Conservation (phyloP, 1,140 invertebrate species). For the Dryas iulia region DNA sequence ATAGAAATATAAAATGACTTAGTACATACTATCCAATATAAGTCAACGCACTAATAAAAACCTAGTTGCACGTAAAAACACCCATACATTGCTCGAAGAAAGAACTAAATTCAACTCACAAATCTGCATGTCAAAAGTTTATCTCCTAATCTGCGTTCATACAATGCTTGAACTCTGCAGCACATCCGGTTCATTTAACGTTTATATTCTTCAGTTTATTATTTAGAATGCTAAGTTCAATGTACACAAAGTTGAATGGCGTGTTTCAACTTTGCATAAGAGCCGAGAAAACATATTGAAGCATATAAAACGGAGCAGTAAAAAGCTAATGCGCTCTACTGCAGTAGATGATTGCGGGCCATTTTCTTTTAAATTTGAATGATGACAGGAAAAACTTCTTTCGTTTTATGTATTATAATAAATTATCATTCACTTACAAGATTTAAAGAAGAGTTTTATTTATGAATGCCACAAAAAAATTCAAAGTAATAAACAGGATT, state of each 20-base stretch:
- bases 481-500: no score
- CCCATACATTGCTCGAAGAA: background rate
- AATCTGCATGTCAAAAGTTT: slow-evolving; percentile 12
- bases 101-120: background rate
- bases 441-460: no score
- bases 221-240: slow-evolving; percentile 11
- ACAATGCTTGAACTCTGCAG: background rate
- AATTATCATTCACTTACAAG: no score
- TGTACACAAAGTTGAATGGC: slow-evolving; percentile 5
- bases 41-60: background rate
- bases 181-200: slow-evolving; percentile 11
- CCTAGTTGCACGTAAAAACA: background rate
- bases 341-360: slow-evolving; percentile 6
- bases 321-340: slow-evolving; percentile 8
- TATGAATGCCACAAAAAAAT: no score
- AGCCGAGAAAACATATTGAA: slow-evolving; percentile 3
- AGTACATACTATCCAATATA: background rate
- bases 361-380: background rate
- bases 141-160: slow-evolving; percentile 8
- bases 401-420: background rate
- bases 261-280: slow-evolving; percentile 1
- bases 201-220: slow-evolving; percentile 5
- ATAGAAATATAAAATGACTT: no score
- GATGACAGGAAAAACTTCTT: background rate
- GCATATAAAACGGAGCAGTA: background rate